Evolutionary conservation across 2,797 vertebrate genomes (phyloP), one percentile per base, ranked within the genome.

Genomic region (Halcyon smyrnensis): DNA sequence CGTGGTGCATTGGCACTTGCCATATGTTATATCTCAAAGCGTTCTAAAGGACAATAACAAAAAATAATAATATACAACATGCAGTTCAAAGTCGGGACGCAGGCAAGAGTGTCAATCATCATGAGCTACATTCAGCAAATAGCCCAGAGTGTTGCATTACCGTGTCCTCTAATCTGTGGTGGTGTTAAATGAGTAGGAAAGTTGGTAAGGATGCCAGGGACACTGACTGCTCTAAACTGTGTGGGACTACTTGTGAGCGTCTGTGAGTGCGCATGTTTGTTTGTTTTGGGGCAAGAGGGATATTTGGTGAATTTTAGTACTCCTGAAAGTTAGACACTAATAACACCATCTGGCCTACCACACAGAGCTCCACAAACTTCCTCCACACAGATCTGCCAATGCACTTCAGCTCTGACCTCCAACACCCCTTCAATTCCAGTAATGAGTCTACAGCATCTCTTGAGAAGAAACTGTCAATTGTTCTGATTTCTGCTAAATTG

Each of bases 1-100:
- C 57, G 6, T 82, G 96, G 97, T 56, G 95, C 97, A 97, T 41
- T 92, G 95, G 97, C 93, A 97, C 93, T 93, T 96, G 91, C 97
- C 95, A 76, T 97, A 96, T 97, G 94, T 96, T 96, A 89, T 89
- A 90, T 96, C 96, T 96, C 97, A 90, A 95, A 96, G 93, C 96
- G 92, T 90, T 97, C 97, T 97, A 96, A 90, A 97, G 95, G 97
- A 98, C 97, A 97, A 97, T 97, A 97, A 97, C 79, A 96, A 97
- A 96, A 95, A 93, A 95, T 83, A 92, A 92, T 97, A 94, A 97
- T 71, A 97, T 59, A 95, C 78, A 90, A 54, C 84, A 86, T 48
- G 89, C 75, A 86, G 94, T 96, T 95, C 91, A 96, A 93, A 88
- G 93, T 96, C 84, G 69, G 89, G 90, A 93, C 2, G 64, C 89